phyloP scores from a whole-genome alignment of 2,888 invertebrate species.

The Julus scanicus region DNA sequence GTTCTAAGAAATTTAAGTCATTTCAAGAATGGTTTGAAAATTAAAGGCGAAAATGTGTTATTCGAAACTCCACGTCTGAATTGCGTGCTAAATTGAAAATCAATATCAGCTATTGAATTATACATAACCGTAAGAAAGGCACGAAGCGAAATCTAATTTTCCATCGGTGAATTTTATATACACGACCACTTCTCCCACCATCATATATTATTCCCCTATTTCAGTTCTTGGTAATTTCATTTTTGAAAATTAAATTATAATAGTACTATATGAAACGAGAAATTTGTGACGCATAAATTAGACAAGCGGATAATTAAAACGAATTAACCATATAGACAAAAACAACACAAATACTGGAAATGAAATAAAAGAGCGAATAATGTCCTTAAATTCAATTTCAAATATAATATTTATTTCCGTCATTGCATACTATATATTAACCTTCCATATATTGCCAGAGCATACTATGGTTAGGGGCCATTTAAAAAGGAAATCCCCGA shows the following conservation, averaged over 20 bases:
- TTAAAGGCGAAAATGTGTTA: not conserved
- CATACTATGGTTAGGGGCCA: too few relatives aligned
- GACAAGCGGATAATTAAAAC: not conserved
- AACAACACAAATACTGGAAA: not conserved
- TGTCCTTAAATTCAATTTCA: too few relatives aligned
- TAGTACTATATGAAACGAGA: not conserved
- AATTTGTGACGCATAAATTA: not conserved
- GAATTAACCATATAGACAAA: not conserved
- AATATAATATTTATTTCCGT: too few relatives aligned
- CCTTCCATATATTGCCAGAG: too few relatives aligned
- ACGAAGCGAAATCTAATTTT: not conserved
- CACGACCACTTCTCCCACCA: not conserved
- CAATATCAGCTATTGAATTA: not conserved
- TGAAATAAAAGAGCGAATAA: not conserved
- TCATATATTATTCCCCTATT: not conserved
- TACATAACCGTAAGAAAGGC: not conserved
- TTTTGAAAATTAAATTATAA: not conserved
- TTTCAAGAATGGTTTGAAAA: not conserved
- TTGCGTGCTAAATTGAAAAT: not conserved
- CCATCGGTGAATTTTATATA: not conserved
- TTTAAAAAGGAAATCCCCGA: too few relatives aligned
- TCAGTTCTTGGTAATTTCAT: not conserved
- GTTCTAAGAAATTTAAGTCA: not conserved
- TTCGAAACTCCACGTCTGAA: not conserved
- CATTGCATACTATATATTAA: too few relatives aligned